These are phyloP conservation scores for Struthidea cinerea DNA, from an alignment of 2,113 vertebrate species.

Conservation along the genomic window DNA sequence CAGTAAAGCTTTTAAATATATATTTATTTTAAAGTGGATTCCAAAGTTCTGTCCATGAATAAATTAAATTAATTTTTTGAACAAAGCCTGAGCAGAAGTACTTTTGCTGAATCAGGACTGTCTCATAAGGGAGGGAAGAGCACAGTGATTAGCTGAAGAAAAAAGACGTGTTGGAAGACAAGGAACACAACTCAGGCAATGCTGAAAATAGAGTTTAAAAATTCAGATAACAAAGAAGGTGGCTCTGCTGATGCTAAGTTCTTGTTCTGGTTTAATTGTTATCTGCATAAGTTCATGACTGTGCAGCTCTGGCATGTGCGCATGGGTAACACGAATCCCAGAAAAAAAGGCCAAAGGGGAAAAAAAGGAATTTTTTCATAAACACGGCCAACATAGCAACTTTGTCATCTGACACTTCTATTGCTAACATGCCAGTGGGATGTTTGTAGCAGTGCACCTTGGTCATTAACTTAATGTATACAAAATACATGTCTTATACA, in stretches of 20 bases:
- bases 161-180: not conserved
- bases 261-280: not conserved
- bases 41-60: not conserved
- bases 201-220: not conserved
- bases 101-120: not conserved
- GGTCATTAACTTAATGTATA: not conserved
- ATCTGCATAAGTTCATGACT: not conserved
- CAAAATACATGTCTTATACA: fast-evolving
- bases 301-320: not conserved
- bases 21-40: not conserved
- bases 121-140: not conserved
- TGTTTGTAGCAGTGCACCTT: not conserved
- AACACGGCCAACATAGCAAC: not conserved
- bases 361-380: not conserved
- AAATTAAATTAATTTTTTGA: not conserved
- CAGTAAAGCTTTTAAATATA: not conserved
- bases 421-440: not conserved
- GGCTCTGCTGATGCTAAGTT: not conserved
- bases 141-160: not conserved
- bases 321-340: not conserved
- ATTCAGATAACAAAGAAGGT: not conserved
- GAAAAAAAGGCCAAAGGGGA: not conserved
- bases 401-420: not conserved
- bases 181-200: not conserved
- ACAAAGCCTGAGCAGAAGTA: not conserved